A percentile compares a stretch with the other conserved stretches of the same genome.
Conservation (phyloP, 2,888 invertebrate species). For the Ptilodon capucinus region DNA sequence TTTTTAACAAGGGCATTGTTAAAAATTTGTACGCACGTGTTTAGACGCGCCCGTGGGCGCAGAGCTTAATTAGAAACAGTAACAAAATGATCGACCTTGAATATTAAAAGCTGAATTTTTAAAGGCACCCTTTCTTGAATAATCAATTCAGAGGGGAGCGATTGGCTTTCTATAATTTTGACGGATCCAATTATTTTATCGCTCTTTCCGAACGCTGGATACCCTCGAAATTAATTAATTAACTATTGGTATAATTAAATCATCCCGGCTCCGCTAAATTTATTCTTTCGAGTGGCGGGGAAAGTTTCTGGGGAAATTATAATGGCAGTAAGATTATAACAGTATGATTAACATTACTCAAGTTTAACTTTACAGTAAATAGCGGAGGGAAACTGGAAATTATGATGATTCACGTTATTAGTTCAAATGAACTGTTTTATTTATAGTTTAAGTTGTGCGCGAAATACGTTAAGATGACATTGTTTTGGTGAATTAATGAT, state of each 20-base stretch:
- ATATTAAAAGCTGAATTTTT: slow-evolving; percentile 27
- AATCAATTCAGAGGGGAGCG: slow-evolving; percentile 61
- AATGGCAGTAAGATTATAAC: slow-evolving; percentile 43
- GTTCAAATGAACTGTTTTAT: slow-evolving; percentile 19
- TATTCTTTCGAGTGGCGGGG: slow-evolving; percentile 45
- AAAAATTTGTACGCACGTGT: too few species aligned
- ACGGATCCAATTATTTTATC: slow-evolving; percentile 75
- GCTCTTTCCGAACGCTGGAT: slow-evolving; percentile 56
- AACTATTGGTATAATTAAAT: slow-evolving; percentile 75
- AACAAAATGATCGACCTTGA: not conserved
- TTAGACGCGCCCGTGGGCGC: too few species aligned
- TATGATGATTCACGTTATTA: slow-evolving; percentile 30
- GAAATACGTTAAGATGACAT: too few species aligned
- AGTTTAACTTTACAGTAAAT: slow-evolving; percentile 33
- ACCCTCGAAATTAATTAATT: slow-evolving; percentile 72
- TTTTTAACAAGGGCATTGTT: too few species aligned
- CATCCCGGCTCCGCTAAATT: slow-evolving; percentile 53
- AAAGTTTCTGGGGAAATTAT: slow-evolving; percentile 47
- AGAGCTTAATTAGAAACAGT: too few species aligned
- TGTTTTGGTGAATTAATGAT: too few species aligned
- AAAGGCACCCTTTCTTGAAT: slow-evolving; percentile 45
- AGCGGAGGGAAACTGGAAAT: slow-evolving; percentile 11
- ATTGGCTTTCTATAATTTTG: slow-evolving; percentile 73
- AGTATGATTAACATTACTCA: slow-evolving; percentile 34
- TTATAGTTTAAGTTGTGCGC: not conserved